Conservation (phyloP, 2,888 invertebrate genomes). For the Geophilus truncorum region DNA sequence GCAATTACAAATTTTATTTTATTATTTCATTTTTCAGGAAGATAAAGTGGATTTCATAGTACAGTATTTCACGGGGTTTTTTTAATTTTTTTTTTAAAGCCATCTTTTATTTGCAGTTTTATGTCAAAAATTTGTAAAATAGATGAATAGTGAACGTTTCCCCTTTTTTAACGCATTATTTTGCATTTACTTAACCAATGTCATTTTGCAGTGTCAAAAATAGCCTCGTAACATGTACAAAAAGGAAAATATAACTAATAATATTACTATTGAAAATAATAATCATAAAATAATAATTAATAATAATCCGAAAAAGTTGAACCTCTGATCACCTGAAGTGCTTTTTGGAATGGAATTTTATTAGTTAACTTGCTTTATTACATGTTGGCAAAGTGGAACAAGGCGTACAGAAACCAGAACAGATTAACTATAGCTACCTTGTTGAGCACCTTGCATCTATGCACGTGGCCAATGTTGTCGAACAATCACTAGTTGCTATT, state of each 20-base stretch:
- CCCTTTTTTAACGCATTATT: neutral
- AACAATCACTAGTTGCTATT: constrained; percentile 17
- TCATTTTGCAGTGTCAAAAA: constrained; percentile 11
- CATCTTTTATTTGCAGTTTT: neutral
- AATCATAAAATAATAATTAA: neutral
- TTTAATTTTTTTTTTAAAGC: no score
- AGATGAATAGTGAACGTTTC: neutral
- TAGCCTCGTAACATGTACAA: neutral
- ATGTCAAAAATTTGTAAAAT: neutral
- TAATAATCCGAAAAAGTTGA: neutral
- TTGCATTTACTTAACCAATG: neutral
- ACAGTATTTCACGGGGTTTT: neutral
- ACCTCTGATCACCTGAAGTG: constrained; percentile 21
- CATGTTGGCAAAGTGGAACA: neutral
- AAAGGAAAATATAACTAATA: no score
- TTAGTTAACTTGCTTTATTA: constrained; percentile 14
- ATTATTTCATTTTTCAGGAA: neutral
- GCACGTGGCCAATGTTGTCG: constrained; percentile 13
- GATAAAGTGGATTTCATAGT: neutral
- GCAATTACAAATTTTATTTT: neutral
- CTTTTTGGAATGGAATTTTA: neutral
- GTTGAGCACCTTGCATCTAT: constrained; percentile 19
- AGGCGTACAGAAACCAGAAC: neutral
- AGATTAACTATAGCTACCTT: neutral
- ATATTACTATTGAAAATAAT: no score